Evolutionary conservation across 2,797 vertebrate species (phyloP).

Genomic region (Falco peregrinus): DNA sequence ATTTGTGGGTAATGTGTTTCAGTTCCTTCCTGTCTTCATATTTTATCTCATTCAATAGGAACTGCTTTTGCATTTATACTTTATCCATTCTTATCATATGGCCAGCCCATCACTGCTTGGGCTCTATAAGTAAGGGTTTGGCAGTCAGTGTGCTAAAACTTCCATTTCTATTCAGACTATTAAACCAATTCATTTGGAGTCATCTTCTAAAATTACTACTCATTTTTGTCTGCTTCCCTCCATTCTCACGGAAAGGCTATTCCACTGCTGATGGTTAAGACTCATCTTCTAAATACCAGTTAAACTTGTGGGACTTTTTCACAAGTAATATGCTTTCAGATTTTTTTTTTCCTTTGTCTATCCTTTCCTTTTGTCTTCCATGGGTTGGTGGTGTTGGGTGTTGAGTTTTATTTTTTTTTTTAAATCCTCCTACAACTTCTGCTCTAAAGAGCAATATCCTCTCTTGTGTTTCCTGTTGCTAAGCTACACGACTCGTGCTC

Average conservation of each 20-base stretch:
- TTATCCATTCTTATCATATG: not conserved
- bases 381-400: not conserved
- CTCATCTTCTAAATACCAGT: not conserved
- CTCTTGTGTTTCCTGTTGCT: conserved; percentile 4
- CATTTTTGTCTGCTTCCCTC: not conserved
- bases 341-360: not conserved
- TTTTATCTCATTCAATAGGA: not conserved
- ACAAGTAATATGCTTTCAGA: rapidly evolving
- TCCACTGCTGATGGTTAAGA: not conserved
- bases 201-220: not conserved
- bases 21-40: not conserved
- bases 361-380: not conserved
- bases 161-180: not conserved
- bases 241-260: not conserved
- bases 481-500: not conserved
- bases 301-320: not conserved
- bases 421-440: not conserved
- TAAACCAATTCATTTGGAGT: not conserved
- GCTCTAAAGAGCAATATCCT: not conserved
- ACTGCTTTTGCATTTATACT: not conserved
- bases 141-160: not conserved
- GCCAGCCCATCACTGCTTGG: not conserved
- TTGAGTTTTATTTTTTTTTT: too few species aligned
- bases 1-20: not conserved
- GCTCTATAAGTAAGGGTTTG: not conserved